Percentiles rank a stretch among this genome's conserved stretches.
phyloP scores from a whole-genome alignment of 2,888 invertebrate genomes.

The Abrostola triplasia region DNA sequence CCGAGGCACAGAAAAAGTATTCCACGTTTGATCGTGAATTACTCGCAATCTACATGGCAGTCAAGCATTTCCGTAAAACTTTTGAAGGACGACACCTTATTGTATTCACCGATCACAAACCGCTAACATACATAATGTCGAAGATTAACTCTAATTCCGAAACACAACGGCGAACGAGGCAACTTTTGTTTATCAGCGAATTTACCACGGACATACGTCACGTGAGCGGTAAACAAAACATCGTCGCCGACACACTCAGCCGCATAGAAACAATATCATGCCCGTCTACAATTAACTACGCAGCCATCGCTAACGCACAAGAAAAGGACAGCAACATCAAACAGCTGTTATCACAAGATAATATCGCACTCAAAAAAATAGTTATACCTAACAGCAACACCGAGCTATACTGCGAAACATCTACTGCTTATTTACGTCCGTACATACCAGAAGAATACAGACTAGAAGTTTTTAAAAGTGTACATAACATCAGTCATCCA shows the following conservation, averaged over 20 bases:
- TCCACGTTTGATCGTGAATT: background rate
- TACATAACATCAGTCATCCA: background rate
- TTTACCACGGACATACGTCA: constrained; percentile 9
- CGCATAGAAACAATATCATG: constrained; percentile 3
- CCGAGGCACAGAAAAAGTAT: background rate
- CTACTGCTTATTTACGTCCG: background rate
- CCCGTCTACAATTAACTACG: background rate
- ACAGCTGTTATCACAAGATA: background rate
- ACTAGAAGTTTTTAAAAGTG: background rate
- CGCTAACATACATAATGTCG: constrained; percentile 5
- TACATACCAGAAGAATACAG: background rate
- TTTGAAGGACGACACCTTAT: too few relatives aligned
- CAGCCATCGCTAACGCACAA: background rate
- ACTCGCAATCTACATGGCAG: background rate
- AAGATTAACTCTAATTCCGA: background rate
- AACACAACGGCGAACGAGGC: constrained; percentile 1
- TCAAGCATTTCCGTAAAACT: too few relatives aligned
- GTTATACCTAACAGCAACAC: background rate
- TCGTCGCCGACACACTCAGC: constrained; percentile 5
- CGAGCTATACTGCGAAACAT: background rate
- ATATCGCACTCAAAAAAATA: background rate
- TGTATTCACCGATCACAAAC: too few relatives aligned
- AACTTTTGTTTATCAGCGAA: constrained; percentile 8
- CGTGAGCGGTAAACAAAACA: background rate
- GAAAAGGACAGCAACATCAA: background rate